A percentile compares a stretch with the other conserved stretches of the same genome.
phyloP scores from a whole-genome alignment of 2,113 vertebrate genomes.

The Jaculus jaculus region DNA sequence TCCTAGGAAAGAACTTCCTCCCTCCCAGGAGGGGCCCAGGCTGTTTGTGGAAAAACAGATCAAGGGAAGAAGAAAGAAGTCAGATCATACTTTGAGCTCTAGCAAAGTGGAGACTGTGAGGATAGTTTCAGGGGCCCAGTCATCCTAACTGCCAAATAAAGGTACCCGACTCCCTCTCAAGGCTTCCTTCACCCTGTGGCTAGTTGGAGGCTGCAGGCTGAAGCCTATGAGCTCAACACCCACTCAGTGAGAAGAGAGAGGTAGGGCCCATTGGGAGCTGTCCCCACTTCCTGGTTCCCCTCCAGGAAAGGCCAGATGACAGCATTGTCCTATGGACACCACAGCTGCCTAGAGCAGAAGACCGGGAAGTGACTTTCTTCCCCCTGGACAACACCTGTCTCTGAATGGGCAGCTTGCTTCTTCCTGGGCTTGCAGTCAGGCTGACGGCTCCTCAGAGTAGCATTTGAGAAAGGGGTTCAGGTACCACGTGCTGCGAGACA shows the following conservation, averaged over 20 bases:
- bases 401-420: not conserved
- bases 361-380: not conserved
- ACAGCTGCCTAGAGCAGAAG: not conserved
- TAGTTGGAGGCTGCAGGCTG: not conserved
- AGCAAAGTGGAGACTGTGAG: too few relatives aligned
- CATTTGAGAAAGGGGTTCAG: not conserved
- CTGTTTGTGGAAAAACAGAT: too few relatives aligned
- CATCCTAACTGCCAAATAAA: too few relatives aligned
- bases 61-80: too few relatives aligned
- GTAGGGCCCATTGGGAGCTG: fast-evolving
- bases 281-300: not conserved
- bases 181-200: too few relatives aligned
- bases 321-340: not conserved
- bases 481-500: not conserved
- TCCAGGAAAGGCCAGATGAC: not conserved
- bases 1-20: too few relatives aligned
- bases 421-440: not conserved
- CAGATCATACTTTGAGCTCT: too few relatives aligned
- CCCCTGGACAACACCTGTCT: fast-evolving
- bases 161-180: too few relatives aligned
- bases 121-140: too few relatives aligned
- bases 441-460: not conserved
- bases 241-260: not conserved
- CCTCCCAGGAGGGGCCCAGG: too few relatives aligned
- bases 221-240: not conserved